Conservation (phyloP, 2,113 vertebrate species). For the Butorides virescens region DNA sequence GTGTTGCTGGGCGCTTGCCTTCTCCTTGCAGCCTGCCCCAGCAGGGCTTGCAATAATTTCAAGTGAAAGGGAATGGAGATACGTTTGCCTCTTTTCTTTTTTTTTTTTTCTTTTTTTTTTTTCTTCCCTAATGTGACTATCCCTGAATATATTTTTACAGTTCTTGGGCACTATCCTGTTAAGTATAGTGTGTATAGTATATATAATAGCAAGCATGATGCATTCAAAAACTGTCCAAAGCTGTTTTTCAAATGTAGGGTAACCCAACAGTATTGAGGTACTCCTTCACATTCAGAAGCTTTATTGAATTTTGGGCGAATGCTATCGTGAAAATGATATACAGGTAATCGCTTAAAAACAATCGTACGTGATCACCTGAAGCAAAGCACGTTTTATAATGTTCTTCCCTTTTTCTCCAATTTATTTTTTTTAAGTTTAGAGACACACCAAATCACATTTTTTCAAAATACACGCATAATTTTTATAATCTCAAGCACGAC, state of each 20-base stretch:
- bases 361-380: accelerated
- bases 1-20: neutral
- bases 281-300: neutral
- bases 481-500: neutral
- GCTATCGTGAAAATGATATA: neutral
- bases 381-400: neutral
- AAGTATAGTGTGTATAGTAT: neutral
- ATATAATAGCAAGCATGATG: neutral
- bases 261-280: neutral
- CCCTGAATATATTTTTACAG: neutral
- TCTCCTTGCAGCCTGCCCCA: neutral
- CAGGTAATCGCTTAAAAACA: neutral
- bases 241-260: neutral
- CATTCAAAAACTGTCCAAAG: neutral
- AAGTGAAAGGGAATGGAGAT: neutral
- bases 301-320: neutral
- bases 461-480: neutral
- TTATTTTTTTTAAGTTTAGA: neutral
- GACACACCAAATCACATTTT: neutral
- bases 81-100: neutral
- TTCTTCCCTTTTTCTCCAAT: neutral
- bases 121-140: neutral
- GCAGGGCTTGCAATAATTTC: neutral
- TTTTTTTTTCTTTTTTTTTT: neutral
- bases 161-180: neutral